phyloP scores from a whole-genome alignment of 1,140 invertebrate species.

The Aphaenogaster ashmeadi region DNA sequence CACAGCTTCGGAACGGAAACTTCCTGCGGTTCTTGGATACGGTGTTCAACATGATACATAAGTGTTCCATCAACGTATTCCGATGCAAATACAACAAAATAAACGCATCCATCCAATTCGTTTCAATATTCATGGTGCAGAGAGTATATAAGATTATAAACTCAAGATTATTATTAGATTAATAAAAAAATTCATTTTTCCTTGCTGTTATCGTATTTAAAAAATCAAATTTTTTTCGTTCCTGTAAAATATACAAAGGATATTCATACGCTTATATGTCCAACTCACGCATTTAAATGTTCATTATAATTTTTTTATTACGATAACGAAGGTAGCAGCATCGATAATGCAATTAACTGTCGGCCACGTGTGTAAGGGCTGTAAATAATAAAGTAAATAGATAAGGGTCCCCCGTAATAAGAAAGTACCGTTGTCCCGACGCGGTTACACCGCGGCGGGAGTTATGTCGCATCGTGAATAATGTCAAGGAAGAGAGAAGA shows the following conservation, averaged over 20 bases:
- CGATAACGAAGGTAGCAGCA: neutral
- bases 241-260: neutral
- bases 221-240: neutral
- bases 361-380: neutral
- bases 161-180: neutral
- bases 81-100: neutral
- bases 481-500: constrained; percentile 52
- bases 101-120: neutral
- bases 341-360: neutral
- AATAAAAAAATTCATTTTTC: neutral
- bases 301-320: neutral
- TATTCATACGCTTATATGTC: neutral
- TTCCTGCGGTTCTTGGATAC: constrained; percentile 6
- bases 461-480: constrained; percentile 57
- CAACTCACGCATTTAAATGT: neutral
- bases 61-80: neutral
- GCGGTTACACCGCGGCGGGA: constrained; percentile 6
- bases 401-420: constrained; percentile 25
- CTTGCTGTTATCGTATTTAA: neutral
- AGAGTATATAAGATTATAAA: neutral
- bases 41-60: neutral
- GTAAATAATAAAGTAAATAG: constrained; percentile 38
- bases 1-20: constrained; percentile 36
- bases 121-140: constrained; percentile 12
- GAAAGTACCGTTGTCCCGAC: constrained; percentile 35